These are phyloP conservation scores for Mustela lutreola DNA, from an alignment of 2,113 vertebrate genomes.

Conservation along the genomic window DNA sequence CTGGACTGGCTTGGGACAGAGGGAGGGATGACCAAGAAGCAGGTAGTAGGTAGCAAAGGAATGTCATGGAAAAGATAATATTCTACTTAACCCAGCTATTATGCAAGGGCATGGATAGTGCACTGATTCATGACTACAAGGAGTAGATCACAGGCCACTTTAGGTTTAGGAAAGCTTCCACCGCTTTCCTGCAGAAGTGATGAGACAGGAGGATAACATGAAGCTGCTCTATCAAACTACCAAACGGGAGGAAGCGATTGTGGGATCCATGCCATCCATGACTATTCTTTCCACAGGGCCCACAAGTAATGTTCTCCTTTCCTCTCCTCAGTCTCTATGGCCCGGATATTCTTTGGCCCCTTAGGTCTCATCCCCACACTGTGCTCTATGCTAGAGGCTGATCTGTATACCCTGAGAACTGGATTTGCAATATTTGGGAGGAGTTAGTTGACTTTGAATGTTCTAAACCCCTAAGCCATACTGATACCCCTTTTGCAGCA, in stretches of 20 bases:
- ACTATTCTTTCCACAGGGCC: neutral
- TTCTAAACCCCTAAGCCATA: neutral
- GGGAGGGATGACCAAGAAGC: neutral
- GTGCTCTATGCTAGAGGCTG: neutral
- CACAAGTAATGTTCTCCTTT: neutral
- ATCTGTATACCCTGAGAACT: neutral
- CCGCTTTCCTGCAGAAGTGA: neutral
- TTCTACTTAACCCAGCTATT: neutral
- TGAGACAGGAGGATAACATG: fast-evolving
- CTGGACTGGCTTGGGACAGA: neutral
- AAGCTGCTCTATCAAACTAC: neutral
- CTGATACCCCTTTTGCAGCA: neutral
- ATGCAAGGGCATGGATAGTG: neutral
- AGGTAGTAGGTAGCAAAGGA: neutral
- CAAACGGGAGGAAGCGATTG: neutral
- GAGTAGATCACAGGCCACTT: neutral
- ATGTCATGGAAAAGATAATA: neutral
- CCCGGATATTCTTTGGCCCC: neutral
- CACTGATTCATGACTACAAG: neutral
- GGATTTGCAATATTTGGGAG: neutral
- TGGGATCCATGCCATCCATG: neutral
- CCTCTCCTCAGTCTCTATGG: neutral
- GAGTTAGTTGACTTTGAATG: neutral
- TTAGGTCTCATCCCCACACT: neutral
- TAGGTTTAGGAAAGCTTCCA: neutral